Conservation (phyloP, 30 jellyfish, hydroid and myxozoan species). For the Pelagia noctiluca region DNA sequence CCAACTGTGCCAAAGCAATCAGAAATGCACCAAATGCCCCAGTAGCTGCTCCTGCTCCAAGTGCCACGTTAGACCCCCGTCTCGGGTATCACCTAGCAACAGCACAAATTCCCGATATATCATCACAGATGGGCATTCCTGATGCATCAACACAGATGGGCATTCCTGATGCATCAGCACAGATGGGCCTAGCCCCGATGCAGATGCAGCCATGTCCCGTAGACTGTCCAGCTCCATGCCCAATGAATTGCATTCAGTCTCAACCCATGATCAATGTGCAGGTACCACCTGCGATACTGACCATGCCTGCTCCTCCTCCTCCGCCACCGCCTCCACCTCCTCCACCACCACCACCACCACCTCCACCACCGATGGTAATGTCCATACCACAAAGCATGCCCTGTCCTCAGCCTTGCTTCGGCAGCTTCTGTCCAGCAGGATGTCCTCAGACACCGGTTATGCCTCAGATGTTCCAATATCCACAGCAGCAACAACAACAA, state of each 20-base stretch:
- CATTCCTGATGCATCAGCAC: conserved; percentile 67
- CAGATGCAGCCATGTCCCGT: conserved; percentile 20
- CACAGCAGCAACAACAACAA: conserved; percentile 22
- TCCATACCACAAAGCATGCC: conserved; percentile 63
- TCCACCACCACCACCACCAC: conserved; percentile 32
- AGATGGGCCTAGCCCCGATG: conserved; percentile 56
- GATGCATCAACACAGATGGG: conserved; percentile 54
- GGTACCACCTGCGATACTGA: background rate
- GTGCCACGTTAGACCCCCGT: conserved; percentile 82
- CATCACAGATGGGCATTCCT: conserved; percentile 54
- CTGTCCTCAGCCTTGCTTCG: conserved; percentile 89
- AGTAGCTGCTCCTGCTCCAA: conserved; percentile 91
- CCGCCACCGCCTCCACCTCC: conserved; percentile 19
- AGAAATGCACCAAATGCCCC: conserved; percentile 84
- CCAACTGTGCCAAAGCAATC: conserved; percentile 84
- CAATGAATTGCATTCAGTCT: conserved; percentile 6
- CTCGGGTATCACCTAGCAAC: conserved; percentile 90
- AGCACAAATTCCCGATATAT: conserved; percentile 85
- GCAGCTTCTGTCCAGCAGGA: conserved; percentile 83
- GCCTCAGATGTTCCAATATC: conserved; percentile 54
- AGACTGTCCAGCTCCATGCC: conserved; percentile 77
- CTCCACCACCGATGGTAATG: conserved; percentile 37
- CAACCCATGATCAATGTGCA: conserved; percentile 44
- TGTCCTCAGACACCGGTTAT: conserved; percentile 69
- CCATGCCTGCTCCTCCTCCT: background rate